Conservation (phyloP, 2,888 invertebrate species). For the Tinea pellionella region DNA sequence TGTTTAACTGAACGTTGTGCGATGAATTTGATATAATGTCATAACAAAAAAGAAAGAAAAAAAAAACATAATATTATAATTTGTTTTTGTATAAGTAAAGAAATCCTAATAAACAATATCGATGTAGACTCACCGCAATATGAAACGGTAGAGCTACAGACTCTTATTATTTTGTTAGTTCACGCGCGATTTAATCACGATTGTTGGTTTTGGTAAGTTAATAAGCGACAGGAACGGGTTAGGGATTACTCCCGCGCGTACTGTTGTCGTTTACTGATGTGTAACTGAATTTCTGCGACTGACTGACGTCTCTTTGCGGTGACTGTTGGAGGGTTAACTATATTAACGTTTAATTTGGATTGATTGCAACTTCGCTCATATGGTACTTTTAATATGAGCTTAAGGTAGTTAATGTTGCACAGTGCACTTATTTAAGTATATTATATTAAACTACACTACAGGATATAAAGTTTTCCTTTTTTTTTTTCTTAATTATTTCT, state of each 20-base stretch:
- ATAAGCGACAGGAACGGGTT: constrained; percentile 45
- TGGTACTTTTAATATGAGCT: too few relatives aligned
- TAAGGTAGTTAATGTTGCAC: too few relatives aligned
- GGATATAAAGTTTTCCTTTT: too few relatives aligned
- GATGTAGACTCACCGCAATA: constrained; percentile 35
- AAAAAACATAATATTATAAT: too few relatives aligned
- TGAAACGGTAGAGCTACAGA: constrained; percentile 40
- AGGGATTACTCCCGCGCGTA: constrained; percentile 16
- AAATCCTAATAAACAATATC: not conserved
- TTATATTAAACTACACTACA: too few relatives aligned
- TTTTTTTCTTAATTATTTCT: too few relatives aligned
- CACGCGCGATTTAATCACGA: constrained; percentile 68
- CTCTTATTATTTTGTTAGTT: constrained; percentile 68
- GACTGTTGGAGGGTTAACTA: not conserved
- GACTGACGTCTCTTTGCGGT: constrained; percentile 12
- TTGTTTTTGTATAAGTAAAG: too few relatives aligned
- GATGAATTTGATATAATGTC: too few relatives aligned
- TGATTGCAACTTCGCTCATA: not conserved
- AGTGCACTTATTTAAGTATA: too few relatives aligned
- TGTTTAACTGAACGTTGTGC: too few relatives aligned
- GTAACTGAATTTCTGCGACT: constrained; percentile 10
- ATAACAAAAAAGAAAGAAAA: too few relatives aligned
- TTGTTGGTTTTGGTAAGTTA: constrained; percentile 68
- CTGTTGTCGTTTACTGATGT: not conserved
- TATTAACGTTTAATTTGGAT: not conserved